Percentiles rank a stretch among this genome's conserved stretches.
Conservation (phyloP, 2,888 invertebrate species). For the Malthinus flaveolus region DNA sequence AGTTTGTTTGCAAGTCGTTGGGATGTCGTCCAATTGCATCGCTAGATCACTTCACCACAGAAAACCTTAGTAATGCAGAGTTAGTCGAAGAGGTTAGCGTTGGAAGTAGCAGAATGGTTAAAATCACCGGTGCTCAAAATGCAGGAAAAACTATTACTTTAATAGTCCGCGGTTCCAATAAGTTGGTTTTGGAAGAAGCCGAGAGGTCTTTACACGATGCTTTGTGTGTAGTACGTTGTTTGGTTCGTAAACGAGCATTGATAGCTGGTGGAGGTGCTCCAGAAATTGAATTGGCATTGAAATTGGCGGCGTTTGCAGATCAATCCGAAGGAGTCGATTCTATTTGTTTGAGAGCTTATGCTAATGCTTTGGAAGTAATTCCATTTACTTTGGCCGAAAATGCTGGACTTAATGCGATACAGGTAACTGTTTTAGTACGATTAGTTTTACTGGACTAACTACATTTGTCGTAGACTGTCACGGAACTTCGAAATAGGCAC, state of each 20-base stretch:
- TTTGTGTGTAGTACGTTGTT: slow-evolving; percentile 89
- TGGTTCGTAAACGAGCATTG: slow-evolving; percentile 90
- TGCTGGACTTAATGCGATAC: slow-evolving; percentile 60
- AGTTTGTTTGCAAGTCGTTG: slow-evolving; percentile 94
- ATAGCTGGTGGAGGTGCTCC: slow-evolving; percentile 98
- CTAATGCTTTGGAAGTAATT: slow-evolving; percentile 93
- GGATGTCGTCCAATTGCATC: slow-evolving; percentile 96
- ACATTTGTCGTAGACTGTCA: slow-evolving; percentile 70
- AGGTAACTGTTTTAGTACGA: slow-evolving; percentile 38
- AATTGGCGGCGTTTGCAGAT: slow-evolving; percentile 79
- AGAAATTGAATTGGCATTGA: slow-evolving; percentile 91
- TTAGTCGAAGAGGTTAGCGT: slow-evolving; percentile 92
- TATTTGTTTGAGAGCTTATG: slow-evolving; percentile 93
- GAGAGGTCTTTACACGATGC: slow-evolving; percentile 84
- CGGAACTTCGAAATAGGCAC: slow-evolving; percentile 93
- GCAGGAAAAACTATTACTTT: slow-evolving; percentile 92
- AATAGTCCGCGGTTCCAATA: slow-evolving; percentile 86
- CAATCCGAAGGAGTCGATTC: slow-evolving; percentile 89
- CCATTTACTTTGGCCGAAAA: slow-evolving; percentile 91
- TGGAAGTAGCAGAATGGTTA: slow-evolving; percentile 84
- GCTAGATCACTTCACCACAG: slow-evolving; percentile 94
- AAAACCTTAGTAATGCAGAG: slow-evolving; percentile 90
- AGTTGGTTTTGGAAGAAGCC: slow-evolving; percentile 79
- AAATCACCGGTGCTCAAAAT: slow-evolving; percentile 66
- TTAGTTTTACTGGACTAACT: not conserved